Evolutionary conservation across 1,140 invertebrate species (phyloP).

Genomic region (Acyrthosiphon pisum): DNA sequence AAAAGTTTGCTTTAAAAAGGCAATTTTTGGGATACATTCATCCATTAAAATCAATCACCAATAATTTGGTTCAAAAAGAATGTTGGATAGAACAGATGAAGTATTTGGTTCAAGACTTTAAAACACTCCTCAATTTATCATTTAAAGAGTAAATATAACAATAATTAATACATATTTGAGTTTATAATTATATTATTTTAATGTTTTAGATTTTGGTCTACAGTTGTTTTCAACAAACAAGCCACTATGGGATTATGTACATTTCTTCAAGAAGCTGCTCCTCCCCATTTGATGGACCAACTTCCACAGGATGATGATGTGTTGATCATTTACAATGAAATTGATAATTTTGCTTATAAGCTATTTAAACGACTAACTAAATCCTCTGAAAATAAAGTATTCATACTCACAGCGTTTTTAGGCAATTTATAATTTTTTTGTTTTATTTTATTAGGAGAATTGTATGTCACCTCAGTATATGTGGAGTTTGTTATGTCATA

Average conservation of each 20-base stretch:
- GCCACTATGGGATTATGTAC: conserved; percentile 20
- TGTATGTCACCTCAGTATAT: conserved; percentile 10
- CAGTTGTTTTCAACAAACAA: conserved; percentile 21
- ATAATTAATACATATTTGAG: background rate
- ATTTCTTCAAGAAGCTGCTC: conserved; percentile 43
- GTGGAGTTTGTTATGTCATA: background rate
- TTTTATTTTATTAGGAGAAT: conserved; percentile 7
- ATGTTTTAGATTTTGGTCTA: conserved; percentile 48
- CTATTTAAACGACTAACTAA: conserved; percentile 27
- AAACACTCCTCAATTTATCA: conserved; percentile 45
- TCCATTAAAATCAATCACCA: conserved; percentile 39
- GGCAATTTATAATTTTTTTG: background rate
- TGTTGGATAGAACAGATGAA: conserved; percentile 51
- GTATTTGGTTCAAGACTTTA: conserved; percentile 32
- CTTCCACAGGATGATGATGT: conserved; percentile 31
- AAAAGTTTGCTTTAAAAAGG: conserved; percentile 30
- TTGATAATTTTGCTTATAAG: conserved; percentile 26
- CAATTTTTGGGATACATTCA: conserved; percentile 33
- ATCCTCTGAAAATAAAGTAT: conserved; percentile 44
- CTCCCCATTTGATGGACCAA: conserved; percentile 28
- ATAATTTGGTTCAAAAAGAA: conserved; percentile 31
- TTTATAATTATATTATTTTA: background rate
- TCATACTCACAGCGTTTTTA: background rate
- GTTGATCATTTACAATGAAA: background rate
- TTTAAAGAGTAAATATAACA: conserved; percentile 15